Base-by-base conservation (phyloP, 2,113 vertebrate species). In the Entomyzon cyanotis region DNA sequence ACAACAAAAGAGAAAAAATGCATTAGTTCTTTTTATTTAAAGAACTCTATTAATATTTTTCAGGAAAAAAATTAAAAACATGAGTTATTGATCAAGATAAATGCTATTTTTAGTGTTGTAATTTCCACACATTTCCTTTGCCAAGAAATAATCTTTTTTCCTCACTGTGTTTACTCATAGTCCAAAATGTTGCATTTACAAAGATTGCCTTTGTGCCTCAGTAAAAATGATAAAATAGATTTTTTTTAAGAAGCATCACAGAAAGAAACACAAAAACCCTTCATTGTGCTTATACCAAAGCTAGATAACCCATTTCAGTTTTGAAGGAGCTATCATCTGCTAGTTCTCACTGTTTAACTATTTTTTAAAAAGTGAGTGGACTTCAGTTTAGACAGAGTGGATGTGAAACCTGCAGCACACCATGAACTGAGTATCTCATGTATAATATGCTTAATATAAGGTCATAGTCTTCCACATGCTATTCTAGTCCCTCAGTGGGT, bases 41-140 rank as follows among this genome's bases (percentile, higher is more conserved):
- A 91, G 63, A 68, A 95, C 75, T 97, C 93, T 96, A 97, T 97
- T 98, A 98, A 97, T 98, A 97, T 98, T 98, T 97, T 96, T 96
- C 94, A 94, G 88, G 15, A 30, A 89, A 64, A 97, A 97, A 93
- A 97, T 89, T 97, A 97, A 97, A 96, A 97, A 95, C 77, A 84
- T 95, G 95, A 97, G 96, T 95, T 97, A 98, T 96, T 97, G 97
- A 97, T 95, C 87, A 96, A 97, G 90, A 97, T 93, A 97, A 93
- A 97, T 97, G 81, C 31, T 95, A 96, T 97, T 98, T 97, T 97
- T 96, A 97, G 90, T 96, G 80, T 28, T 35, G 96, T 89, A 64
- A 19, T 97, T 97, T 94, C 73, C 82, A 97, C 67, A 94, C 59
- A 83, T 89, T 93, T 89, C 63, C 77, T 97, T 94, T 96, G 86